Evolutionary conservation across 2,888 invertebrate genomes (phyloP), one percentile per base, ranked within the genome.

Genomic region (Perithous albicinctus): DNA sequence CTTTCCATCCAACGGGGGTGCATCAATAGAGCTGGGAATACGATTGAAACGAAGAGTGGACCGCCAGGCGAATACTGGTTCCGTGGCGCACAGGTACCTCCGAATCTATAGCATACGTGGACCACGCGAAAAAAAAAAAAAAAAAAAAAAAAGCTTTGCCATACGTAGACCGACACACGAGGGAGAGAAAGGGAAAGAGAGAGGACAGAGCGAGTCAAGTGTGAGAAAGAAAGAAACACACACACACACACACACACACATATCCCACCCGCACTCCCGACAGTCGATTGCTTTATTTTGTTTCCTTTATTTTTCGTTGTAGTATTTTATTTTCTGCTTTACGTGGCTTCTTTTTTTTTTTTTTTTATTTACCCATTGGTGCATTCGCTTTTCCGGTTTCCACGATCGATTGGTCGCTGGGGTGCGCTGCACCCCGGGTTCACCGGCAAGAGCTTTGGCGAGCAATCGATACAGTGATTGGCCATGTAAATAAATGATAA

Each of bases 41-140:
- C 76, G 46, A 75, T 48, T 64, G 64, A 38, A 64, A 70, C 46
- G 73, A 78, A 63, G 77, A 61, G 76, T 69, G 51, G 63, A 54
- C n/a, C 51, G 69, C 41, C 15, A 70, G 41, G n/a, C 38, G 56
- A 70, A 70, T 70, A 43, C 56, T n/a, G 38, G 35, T 54, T 69
- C 51, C 23, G 54, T 35, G 18, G 29, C 51, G 35, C 38, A 51
- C 38, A 15, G 4, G n/a, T 51, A 41, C 8, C 38, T n/a, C n/a
- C n/a, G n/a, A n/a, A n/a, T n/a, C n/a, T 63, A 63, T 63, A 63
- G 15, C 46, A 48, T 32, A 35, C 72, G 61, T 63, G 63, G 63
- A 63, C 23, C 63, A 41, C 63, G 61, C 12, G 63, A 41, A 63
- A n/a, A n/a, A n/a, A n/a, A n/a, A n/a, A n/a, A n/a, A n/a, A n/a